Conservation (phyloP, 1,140 invertebrate species). For the Chymomyza costata region DNA sequence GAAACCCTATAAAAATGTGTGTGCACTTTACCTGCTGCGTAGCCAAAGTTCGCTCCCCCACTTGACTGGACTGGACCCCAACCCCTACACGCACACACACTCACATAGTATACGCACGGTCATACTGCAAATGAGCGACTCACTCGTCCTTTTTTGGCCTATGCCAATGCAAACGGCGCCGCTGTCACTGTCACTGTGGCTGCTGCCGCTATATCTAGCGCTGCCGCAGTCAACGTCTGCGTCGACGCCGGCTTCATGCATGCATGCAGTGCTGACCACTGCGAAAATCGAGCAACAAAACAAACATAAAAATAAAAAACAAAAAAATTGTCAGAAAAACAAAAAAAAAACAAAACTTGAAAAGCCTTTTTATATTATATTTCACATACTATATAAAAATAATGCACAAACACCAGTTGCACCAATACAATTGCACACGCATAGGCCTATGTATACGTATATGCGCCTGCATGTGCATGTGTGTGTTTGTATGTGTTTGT, state of each 20-base stretch:
- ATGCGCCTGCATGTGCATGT: constrained; percentile 19
- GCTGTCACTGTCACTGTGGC: constrained; percentile 5
- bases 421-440: constrained; percentile 16
- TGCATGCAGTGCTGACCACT: constrained; percentile 5
- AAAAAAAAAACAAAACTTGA: constrained; percentile 29
- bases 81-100: constrained; percentile 1
- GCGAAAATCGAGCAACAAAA: constrained; percentile 4
- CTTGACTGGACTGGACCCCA: not conserved
- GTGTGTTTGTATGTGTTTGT: constrained; percentile 25
- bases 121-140: constrained; percentile 60
- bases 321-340: not conserved
- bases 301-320: constrained; percentile 11
- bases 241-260: constrained; percentile 1
- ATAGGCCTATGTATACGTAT: not conserved
- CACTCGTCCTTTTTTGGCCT: constrained; percentile 69
- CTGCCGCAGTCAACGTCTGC: constrained; percentile 3
- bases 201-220: constrained; percentile 7
- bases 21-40: constrained; percentile 43
- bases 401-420: constrained; percentile 69
- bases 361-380: constrained; percentile 46
- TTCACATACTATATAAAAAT: constrained; percentile 44
- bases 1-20: constrained; percentile 69
- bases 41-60: not conserved
- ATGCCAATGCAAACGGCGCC: constrained; percentile 27
- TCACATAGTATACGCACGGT: constrained; percentile 5